phyloP scores from a whole-genome alignment of 2,797 vertebrate species.

The Acanthopagrus latus region DNA sequence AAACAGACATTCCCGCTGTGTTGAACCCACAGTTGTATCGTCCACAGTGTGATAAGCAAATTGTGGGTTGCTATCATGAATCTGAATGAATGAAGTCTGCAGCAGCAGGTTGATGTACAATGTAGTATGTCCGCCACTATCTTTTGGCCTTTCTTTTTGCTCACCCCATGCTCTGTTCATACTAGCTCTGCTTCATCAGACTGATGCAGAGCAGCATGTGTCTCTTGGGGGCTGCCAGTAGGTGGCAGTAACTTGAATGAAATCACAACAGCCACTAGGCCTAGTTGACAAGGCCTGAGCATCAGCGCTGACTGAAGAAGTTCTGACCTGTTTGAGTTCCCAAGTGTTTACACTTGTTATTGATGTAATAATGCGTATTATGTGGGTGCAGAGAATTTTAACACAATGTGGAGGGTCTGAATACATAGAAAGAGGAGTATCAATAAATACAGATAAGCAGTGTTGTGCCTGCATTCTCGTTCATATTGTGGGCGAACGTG shows the following conservation, averaged over 20 bases:
- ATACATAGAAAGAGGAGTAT: too few relatives aligned
- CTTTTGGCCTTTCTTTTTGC: not conserved
- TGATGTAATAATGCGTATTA: not conserved
- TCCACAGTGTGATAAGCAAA: not conserved
- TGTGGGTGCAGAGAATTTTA: not conserved
- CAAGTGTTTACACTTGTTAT: not conserved
- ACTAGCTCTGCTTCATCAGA: not conserved
- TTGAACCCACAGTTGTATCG: not conserved
- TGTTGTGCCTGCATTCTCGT: too few relatives aligned
- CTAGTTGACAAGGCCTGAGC: not conserved
- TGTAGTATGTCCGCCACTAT: not conserved
- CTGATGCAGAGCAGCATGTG: not conserved
- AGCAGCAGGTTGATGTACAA: not conserved
- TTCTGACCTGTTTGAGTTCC: not conserved
- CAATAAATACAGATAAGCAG: not conserved
- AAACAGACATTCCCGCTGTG: too few relatives aligned
- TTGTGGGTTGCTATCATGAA: not conserved
- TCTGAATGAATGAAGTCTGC: not conserved
- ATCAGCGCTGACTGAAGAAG: not conserved
- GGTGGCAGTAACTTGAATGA: conserved; percentile 31
- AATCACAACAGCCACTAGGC: not conserved
- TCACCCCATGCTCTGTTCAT: not conserved
- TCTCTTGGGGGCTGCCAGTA: conserved; percentile 30
- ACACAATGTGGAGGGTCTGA: too few relatives aligned
- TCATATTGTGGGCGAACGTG: too few relatives aligned